Base-by-base conservation (phyloP, 2,888 invertebrate species). In the Cheiracanthium punctorium region DNA sequence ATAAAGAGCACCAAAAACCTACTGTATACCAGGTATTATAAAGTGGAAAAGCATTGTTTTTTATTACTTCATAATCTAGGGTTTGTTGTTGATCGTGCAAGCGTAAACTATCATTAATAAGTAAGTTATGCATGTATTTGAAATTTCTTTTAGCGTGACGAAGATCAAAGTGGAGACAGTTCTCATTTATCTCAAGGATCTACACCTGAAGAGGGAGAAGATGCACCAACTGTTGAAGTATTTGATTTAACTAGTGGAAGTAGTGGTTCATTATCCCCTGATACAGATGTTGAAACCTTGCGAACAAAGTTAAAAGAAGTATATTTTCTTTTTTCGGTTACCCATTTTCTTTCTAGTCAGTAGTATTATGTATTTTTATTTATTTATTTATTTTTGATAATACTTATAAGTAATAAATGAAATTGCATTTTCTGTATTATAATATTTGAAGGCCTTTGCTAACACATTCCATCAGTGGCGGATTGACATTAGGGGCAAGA, bases 1-100 rank as follows among this genome's bases (percentile, higher is more conserved):
- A 98, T 92, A 95, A 94, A 89, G 96, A 98, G 90, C 94, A 97
- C 88, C 97, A 98, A 91, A 96, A 96, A 90, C 93, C 95, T 91
- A 93, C 94, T 74, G 93, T 94, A 65, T 91, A 90, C 43, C 89
- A 91, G 80, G 91, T 82, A 70, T 64, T 14, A 48, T n/a, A n/a
- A n/a, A n/a, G n/a, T n/a, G n/a, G n/a, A n/a, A n/a, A n/a, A n/a
- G n/a, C n/a, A n/a, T n/a, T 37, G 37, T 37, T 7, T 37, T 37
- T 37, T 37, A 37, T 37, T 7, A 7, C 37, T 10, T 10, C 37
- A 37, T 7, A 37, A n/a, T n/a, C n/a, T n/a, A n/a, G n/a, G n/a
- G n/a, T n/a, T n/a, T n/a, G n/a, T n/a, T n/a, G n/a, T n/a, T n/a
- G n/a, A n/a, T n/a, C n/a, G n/a, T n/a, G n/a, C n/a, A n/a, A n/a